Evolutionary conservation across 1,140 invertebrate species (phyloP).

Genomic region (Monomorium pharaonis): DNA sequence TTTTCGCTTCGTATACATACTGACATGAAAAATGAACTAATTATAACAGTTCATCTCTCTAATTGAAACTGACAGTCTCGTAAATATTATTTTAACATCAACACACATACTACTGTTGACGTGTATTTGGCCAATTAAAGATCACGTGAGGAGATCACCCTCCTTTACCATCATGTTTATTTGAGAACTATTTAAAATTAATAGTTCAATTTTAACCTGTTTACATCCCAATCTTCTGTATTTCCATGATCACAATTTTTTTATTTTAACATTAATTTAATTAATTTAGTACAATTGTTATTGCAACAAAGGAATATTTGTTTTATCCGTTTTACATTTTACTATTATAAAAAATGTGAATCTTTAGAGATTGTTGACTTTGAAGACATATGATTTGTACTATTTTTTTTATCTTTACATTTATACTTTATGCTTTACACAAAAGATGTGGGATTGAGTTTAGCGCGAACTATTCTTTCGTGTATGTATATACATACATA

Average conservation of each 20-base stretch:
- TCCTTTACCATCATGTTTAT: neutral
- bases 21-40: constrained; percentile 41
- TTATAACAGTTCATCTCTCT: constrained; percentile 64
- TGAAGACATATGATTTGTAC: neutral
- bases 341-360: constrained; percentile 12
- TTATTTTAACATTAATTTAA: neutral
- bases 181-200: neutral
- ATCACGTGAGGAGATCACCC: neutral
- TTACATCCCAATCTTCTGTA: neutral
- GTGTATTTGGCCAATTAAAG: neutral
- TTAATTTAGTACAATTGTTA: neutral
- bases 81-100: constrained; percentile 61
- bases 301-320: neutral
- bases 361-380: neutral
- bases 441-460: neutral
- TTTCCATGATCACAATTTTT: neutral
- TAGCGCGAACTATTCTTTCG: neutral
- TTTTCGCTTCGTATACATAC: neutral
- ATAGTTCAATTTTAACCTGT: neutral
- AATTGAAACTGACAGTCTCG: constrained; percentile 57
- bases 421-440: neutral
- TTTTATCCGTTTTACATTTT: neutral
- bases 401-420: neutral
- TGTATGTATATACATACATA: neutral
- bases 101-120: neutral